Evolutionary conservation across 2,888 invertebrate species (phyloP), one percentile per base, ranked within the genome.

Genomic region (Eupithecia abbreviata): DNA sequence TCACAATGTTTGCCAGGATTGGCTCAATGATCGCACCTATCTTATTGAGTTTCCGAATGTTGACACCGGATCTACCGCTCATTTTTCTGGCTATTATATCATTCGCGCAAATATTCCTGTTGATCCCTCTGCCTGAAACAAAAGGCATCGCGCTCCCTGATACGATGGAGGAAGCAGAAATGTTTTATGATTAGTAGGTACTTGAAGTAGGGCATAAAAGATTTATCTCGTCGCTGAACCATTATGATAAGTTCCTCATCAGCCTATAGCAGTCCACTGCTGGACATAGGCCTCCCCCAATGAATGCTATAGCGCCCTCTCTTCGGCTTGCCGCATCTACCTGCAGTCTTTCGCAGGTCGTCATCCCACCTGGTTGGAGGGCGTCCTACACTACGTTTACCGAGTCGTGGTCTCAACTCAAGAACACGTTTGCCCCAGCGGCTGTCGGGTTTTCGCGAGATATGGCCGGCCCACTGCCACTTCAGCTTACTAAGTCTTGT

Each of bases 1-100:
- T 97, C 71, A 96, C 97, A 0, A 97, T 97, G 91, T 97, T 97
- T 84, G 97, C 97, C 2, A 95, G 98, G 79, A 91, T 98, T 69
- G 98, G 97, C n/a, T 97, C 97, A 0, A 97, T 98, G 95, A 84
- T 97, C 5, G 94, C 94, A 0, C 94, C 95, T 2, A 83, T 86
- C 2, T 83, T 95, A 3, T 88, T 92, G n/a, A 85, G 85, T 75
- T 83, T 94, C 73, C 90, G 94, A 51, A 80, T 80, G 9, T 2
- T 91, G 2, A 30, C 86, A 42, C 75, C 84, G 1, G 88, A 91
- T 78, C 85, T 93, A 5, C 92, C 95, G 10, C 82, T 94, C 12
- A 83, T 90, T 12, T 74, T 95, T 73, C 80, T 94, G 65, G 89
- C 89, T 5, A 18, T 89, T 0, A 86, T 90, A 71, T 90, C 92